A percentile compares a stretch with the other conserved stretches of the same genome.
These are phyloP conservation scores for Allobates femoralis DNA, from an alignment of 2,797 vertebrate species.

Conservation along the genomic window DNA sequence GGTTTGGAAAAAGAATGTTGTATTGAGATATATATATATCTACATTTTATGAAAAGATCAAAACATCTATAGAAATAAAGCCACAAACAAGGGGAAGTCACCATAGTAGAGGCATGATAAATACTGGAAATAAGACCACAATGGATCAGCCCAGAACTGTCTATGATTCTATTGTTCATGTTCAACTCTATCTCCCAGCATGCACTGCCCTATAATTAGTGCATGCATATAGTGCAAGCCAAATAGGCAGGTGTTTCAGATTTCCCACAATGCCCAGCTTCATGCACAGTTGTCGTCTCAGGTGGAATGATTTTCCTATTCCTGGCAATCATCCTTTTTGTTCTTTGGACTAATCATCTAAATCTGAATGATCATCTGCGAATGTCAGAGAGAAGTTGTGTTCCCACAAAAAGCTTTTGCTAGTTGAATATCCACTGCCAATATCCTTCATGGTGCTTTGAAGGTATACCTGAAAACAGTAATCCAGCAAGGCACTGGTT, in stretches of 20 bases:
- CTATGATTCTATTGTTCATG: background rate
- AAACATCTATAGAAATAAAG: background rate
- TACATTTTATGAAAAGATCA: background rate
- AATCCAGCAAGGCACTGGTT: constrained; percentile 39
- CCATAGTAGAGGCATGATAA: background rate
- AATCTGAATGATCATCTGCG: background rate
- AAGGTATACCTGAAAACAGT: constrained; percentile 14
- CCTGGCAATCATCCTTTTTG: background rate
- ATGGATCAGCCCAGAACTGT: background rate
- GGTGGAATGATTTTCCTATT: background rate
- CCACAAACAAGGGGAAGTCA: constrained; percentile 9
- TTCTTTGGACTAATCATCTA: constrained; percentile 8
- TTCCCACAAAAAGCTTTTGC: background rate
- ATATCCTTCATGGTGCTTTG: background rate
- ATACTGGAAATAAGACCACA: background rate
- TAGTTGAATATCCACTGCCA: constrained; percentile 1
- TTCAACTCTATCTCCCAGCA: background rate
- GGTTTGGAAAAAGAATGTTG: constrained; percentile 11
- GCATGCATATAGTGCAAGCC: background rate
- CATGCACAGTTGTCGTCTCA: background rate
- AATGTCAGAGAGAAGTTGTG: background rate
- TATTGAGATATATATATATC: background rate
- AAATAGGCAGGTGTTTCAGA: background rate
- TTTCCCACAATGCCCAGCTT: background rate
- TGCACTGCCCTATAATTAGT: background rate